Conservation (phyloP, 2,888 invertebrate genomes). For the Lypha dubia region DNA sequence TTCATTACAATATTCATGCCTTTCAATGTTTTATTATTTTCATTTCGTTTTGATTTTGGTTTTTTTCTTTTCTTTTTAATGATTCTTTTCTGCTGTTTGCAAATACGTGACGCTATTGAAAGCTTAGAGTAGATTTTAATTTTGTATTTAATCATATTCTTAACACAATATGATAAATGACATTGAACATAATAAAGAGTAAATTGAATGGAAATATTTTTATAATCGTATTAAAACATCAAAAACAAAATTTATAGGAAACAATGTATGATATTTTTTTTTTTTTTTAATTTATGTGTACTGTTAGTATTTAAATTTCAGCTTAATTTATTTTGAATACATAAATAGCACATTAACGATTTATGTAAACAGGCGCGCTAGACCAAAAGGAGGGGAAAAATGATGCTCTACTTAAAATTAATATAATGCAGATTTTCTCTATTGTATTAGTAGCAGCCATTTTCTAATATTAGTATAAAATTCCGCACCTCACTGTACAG, state of each 20-base stretch:
- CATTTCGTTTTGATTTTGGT: background rate
- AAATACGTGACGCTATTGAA: constrained; percentile 27
- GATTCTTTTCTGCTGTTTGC: constrained; percentile 24
- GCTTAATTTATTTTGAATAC: too few relatives aligned
- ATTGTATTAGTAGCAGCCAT: too few relatives aligned
- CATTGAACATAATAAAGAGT: constrained; percentile 33
- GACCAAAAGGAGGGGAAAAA: too few relatives aligned
- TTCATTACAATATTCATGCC: constrained; percentile 48
- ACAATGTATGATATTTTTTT: too few relatives aligned
- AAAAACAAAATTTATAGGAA: background rate
- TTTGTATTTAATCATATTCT: constrained; percentile 46
- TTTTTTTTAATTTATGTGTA: too few relatives aligned
- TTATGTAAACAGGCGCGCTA: too few relatives aligned
- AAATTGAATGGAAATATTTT: background rate
- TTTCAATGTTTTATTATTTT: constrained; percentile 36
- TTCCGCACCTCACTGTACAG: too few relatives aligned
- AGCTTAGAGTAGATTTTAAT: constrained; percentile 18
- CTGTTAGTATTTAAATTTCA: background rate
- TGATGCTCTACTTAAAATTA: too few relatives aligned
- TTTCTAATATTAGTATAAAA: too few relatives aligned
- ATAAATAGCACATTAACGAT: too few relatives aligned
- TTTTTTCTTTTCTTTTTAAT: constrained; percentile 3
- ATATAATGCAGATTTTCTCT: too few relatives aligned
- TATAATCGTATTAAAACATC: background rate
- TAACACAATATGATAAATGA: constrained; percentile 48